Evolutionary conservation across 2,797 vertebrate species (phyloP).

Genomic region (Danio jaintianensis): DNA sequence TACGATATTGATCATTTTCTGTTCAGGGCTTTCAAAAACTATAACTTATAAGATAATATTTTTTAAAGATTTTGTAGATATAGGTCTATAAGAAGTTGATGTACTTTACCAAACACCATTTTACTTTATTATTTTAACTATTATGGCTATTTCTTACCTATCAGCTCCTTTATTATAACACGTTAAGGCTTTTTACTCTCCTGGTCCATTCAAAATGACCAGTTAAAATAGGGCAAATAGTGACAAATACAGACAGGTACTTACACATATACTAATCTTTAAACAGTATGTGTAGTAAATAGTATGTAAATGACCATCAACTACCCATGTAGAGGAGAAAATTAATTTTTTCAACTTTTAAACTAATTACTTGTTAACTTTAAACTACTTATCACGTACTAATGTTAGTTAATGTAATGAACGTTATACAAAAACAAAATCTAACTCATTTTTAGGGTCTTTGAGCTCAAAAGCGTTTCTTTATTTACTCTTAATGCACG

Average conservation of each 20-base stretch:
- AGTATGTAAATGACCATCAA: too few relatives aligned
- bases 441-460: not conserved
- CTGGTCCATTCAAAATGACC: not conserved
- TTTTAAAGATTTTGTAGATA: too few relatives aligned
- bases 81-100: too few relatives aligned
- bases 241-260: not conserved
- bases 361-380: not conserved
- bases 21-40: not conserved
- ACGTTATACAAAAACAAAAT: not conserved
- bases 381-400: too few relatives aligned
- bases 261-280: not conserved
- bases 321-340: not conserved
- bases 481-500: not conserved
- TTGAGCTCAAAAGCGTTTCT: not conserved
- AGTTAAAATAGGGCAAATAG: not conserved
- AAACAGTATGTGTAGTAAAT: too few relatives aligned
- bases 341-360: not conserved
- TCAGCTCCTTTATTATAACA: too few relatives aligned
- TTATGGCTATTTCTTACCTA: too few relatives aligned
- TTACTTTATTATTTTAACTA: too few relatives aligned
- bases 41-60: too few relatives aligned
- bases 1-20: not conserved
- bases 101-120: too few relatives aligned
- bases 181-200: too few relatives aligned
- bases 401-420: not conserved